These are phyloP conservation scores for Palythoa grandis DNA, from an alignment of 92 coral and sea anemone genomes.

Conservation along the genomic window DNA sequence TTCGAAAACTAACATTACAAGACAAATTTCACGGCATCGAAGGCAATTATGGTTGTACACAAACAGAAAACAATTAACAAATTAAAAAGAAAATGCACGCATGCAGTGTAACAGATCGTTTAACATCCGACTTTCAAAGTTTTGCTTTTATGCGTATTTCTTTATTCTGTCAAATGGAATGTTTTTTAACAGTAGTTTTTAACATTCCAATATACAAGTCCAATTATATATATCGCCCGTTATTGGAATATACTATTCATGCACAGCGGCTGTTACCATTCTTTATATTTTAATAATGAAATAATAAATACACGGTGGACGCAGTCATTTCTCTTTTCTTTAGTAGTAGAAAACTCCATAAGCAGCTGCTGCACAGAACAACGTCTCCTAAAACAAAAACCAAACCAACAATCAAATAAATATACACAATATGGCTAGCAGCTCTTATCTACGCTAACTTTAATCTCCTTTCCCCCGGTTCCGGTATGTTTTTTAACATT, in stretches of 20 bases:
- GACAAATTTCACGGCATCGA: too few species aligned
- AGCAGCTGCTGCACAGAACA: conserved; percentile 93
- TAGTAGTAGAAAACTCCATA: conserved; percentile 92
- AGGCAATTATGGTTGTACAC: too few species aligned
- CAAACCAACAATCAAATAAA: background rate
- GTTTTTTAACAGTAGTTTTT: too few species aligned
- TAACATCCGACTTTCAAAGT: too few species aligned
- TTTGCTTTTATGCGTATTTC: too few species aligned
- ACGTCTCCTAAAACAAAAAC: conserved; percentile 70
- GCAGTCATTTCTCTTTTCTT: background rate
- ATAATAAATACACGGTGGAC: background rate
- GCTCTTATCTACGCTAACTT: background rate
- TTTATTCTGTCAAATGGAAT: too few species aligned
- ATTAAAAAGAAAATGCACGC: too few species aligned
- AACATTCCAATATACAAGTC: too few species aligned
- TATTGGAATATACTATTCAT: too few species aligned
- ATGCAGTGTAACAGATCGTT: too few species aligned
- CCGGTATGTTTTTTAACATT: background rate
- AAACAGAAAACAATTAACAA: too few species aligned
- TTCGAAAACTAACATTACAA: background rate
- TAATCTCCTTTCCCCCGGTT: background rate
- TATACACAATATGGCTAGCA: background rate
- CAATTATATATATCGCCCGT: too few species aligned
- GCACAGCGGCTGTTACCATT: background rate
- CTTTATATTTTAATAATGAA: background rate